Evolutionary conservation across 2,113 vertebrate genomes (phyloP).

Genomic region (Octodon degus): DNA sequence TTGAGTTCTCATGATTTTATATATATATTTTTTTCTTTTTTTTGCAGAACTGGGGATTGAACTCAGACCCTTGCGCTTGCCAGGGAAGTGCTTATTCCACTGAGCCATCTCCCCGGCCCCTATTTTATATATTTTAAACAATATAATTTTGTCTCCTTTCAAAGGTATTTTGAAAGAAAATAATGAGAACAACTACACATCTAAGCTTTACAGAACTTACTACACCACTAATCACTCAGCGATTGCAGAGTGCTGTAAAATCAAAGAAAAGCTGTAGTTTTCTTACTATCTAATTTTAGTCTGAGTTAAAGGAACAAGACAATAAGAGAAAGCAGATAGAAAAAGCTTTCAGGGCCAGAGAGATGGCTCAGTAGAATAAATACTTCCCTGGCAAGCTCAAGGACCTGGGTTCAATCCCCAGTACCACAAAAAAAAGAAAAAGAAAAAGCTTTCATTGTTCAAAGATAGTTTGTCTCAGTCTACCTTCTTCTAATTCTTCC

Average conservation of each 20-base stretch:
- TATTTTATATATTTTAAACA: slow-evolving; percentile 20
- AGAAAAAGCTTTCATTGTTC: neutral
- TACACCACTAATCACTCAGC: neutral
- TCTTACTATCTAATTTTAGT: slow-evolving; percentile 34
- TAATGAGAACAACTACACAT: neutral
- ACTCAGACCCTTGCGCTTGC: too few relatives aligned
- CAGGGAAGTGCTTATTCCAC: too few relatives aligned
- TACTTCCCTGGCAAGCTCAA: too few relatives aligned
- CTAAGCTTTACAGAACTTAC: neutral
- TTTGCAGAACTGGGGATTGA: too few relatives aligned
- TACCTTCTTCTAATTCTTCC: slow-evolving; percentile 23
- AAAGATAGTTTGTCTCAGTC: neutral
- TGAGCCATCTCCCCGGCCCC: too few relatives aligned
- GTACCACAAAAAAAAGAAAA: neutral
- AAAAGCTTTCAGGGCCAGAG: neutral
- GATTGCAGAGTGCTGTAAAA: neutral
- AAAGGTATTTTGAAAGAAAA: neutral
- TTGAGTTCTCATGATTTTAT: neutral
- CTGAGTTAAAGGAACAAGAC: neutral
- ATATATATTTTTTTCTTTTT: slow-evolving; percentile 40
- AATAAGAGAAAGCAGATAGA: neutral
- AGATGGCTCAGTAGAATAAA: too few relatives aligned
- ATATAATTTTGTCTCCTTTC: slow-evolving; percentile 1
- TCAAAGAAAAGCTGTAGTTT: slow-evolving; percentile 28
- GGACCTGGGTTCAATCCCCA: too few relatives aligned